These are phyloP conservation scores for Stercorarius parasiticus DNA, from an alignment of 2,113 vertebrate genomes.

Conservation along the genomic window DNA sequence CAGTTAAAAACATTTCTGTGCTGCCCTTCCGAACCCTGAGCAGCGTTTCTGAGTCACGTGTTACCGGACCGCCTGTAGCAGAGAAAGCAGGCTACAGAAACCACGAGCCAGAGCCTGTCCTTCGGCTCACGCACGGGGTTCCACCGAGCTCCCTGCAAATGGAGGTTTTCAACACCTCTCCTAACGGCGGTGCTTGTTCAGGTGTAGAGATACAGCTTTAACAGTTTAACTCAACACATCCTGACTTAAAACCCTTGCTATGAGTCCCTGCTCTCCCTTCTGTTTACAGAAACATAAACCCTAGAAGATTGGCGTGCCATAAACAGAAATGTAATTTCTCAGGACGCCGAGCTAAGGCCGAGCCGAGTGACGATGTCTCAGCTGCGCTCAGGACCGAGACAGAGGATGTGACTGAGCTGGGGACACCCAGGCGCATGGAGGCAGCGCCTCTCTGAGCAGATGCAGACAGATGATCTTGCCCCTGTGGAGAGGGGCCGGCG, in stretches of 20 bases:
- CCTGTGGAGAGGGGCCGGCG: neutral
- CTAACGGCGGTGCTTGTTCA: neutral
- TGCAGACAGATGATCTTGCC: no score
- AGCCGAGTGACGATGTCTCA: neutral
- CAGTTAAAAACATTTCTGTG: neutral
- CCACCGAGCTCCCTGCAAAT: neutral
- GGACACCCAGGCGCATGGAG: no score
- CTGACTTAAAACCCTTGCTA: neutral
- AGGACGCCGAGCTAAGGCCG: neutral
- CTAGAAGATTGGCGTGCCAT: neutral
- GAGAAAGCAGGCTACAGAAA: neutral
- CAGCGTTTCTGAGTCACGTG: neutral
- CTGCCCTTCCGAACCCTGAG: neutral
- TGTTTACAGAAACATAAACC: neutral
- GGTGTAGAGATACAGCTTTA: neutral
- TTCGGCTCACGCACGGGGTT: neutral
- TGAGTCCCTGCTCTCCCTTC: neutral
- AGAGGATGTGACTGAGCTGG: no score
- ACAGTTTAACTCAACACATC: neutral
- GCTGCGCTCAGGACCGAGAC: neutral
- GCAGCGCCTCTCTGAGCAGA: no score
- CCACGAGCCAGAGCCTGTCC: neutral
- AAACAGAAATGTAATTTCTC: neutral
- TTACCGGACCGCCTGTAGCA: neutral
- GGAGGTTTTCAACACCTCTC: neutral